A percentile compares a stretch with the other conserved stretches of the same genome.
Conservation (phyloP, 2,113 vertebrate genomes). For the Phylloscopus whistleri region DNA sequence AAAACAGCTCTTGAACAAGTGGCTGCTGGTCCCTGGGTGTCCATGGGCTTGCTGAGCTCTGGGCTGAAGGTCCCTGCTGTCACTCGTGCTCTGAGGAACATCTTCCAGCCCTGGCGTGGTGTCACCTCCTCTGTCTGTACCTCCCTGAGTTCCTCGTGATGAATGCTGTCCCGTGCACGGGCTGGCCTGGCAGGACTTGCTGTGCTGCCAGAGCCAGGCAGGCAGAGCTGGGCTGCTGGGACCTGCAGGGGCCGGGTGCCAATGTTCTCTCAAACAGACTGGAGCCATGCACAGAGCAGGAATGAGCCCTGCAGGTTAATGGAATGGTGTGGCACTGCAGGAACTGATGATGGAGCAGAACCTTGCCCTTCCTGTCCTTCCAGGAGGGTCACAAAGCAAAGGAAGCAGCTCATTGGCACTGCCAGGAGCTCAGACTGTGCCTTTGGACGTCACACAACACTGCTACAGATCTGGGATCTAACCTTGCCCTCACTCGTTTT, state of each 20-base stretch:
- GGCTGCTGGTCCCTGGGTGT: background rate
- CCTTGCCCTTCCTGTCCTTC: background rate
- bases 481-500: background rate
- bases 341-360: constrained; percentile 21
- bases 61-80: background rate
- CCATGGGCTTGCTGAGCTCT: background rate
- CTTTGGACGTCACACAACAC: background rate
- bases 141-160: background rate
- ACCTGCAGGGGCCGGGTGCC: background rate
- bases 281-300: background rate
- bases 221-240: background rate
- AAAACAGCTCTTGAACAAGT: background rate
- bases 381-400: background rate
- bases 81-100: background rate
- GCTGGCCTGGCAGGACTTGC: background rate
- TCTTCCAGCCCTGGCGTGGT: background rate
- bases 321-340: background rate
- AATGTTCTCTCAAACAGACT: background rate
- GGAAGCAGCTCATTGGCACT: background rate
- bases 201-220: constrained; percentile 13
- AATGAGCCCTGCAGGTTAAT: background rate
- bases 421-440: background rate
- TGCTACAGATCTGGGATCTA: background rate
- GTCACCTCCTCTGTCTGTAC: background rate
- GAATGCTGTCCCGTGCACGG: background rate